Conservation (phyloP, 2,888 invertebrate species). For the Papilio elwesi region DNA sequence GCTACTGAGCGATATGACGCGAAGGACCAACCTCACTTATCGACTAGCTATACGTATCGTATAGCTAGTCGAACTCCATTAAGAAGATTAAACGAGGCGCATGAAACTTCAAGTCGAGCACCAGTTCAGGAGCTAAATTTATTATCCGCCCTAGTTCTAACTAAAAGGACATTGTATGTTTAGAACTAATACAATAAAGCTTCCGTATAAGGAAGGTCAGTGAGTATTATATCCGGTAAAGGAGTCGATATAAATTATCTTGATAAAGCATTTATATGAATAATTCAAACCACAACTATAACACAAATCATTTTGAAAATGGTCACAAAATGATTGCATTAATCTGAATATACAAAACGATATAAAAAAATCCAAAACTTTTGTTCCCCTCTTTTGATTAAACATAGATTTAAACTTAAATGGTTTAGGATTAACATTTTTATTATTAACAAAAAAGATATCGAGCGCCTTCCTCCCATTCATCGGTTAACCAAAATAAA, state of each 20-base stretch:
- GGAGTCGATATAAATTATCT: slow-evolving; percentile 14
- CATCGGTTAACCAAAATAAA: too few relatives aligned
- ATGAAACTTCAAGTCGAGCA: slow-evolving; percentile 61
- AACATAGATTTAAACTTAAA: too few relatives aligned
- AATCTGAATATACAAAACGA: not conserved
- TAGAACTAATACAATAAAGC: slow-evolving; percentile 19
- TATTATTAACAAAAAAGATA: too few relatives aligned
- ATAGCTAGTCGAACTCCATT: slow-evolving; percentile 58
- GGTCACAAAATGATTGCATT: not conserved
- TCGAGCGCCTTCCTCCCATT: too few relatives aligned
- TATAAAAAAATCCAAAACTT: not conserved
- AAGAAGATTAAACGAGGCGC: slow-evolving; percentile 68
- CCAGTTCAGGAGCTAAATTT: slow-evolving; percentile 52
- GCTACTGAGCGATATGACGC: slow-evolving; percentile 46
- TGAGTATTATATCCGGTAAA: slow-evolving; percentile 30
- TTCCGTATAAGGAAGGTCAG: slow-evolving; percentile 30
- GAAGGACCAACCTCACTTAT: slow-evolving; percentile 50
- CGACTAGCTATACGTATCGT: slow-evolving; percentile 48
- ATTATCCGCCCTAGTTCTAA: slow-evolving; percentile 41
- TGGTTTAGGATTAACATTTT: too few relatives aligned
- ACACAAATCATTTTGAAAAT: not conserved
- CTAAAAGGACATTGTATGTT: slow-evolving; percentile 22
- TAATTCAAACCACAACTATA: slow-evolving; percentile 7
- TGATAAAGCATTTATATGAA: slow-evolving; percentile 17
- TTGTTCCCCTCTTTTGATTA: too few relatives aligned